Base-by-base conservation (phyloP, 2,113 vertebrate genomes). In the Ammodytes dubius region DNA sequence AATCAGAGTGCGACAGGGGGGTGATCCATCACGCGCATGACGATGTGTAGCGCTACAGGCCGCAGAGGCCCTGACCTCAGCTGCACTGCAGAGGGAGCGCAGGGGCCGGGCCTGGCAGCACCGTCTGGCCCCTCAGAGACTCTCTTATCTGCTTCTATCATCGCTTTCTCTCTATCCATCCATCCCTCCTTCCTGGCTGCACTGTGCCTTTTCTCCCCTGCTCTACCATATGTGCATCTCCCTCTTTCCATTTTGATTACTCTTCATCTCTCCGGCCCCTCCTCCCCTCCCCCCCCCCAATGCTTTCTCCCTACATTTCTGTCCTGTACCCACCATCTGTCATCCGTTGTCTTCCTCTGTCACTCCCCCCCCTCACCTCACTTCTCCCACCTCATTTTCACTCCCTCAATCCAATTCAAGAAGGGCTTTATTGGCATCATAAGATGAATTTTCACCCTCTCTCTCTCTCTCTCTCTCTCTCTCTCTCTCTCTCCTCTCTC, bases 361-460 rank as follows among this genome's bases (percentile, higher is more conserved):
- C 86, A 19, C 54, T 81, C 39, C 61, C 58, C 4, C 54, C 11
- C 71, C 82, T 35, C 61, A 54, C 4, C 54, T 9, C 71, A 46
- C 45, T 7, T 50, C 84, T 79, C 59, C 81, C 79, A 67, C 90
- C 90, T 87, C 85, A 86, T 90, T 87, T 86, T 80, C 79, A 79
- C 89, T 84, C 79, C 78, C 84, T 86, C 82, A 82, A 88, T 90
- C 87, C 85, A 90, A 93, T 92, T 90, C 83, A 66, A 78, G 74
- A 57, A 86, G 27, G 27, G 83, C 69, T 92, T 91, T 94, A 92
- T 91, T 92, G 93, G 89, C 91, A 84, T 91, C 78, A 88, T 84
- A 88, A 91, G 87, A 92, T 91, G 57, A 83, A 91, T 90, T 91
- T 91, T 70, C 87, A 80, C 84, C 88, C 81, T 81, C 61, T 72